Evolutionary conservation across 2,888 invertebrate species (phyloP), one percentile per base, ranked within the genome.

Genomic region (Protophormia terraenovae): DNA sequence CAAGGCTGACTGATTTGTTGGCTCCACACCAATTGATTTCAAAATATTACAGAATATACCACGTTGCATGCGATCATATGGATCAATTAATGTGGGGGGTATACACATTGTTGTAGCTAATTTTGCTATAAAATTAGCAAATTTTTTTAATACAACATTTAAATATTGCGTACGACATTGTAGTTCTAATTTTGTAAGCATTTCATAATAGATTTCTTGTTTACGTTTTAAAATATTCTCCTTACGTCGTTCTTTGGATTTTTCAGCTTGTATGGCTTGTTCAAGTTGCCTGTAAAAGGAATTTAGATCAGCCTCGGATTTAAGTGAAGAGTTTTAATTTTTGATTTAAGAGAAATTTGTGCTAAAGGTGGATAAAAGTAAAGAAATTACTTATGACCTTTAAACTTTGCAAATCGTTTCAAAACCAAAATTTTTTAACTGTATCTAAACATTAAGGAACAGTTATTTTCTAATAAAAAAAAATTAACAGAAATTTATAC

Each of bases 31-130:
- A 32, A 91, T 90, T n/a, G 90, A 89, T 67, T 89, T 78, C 32
- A 91, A 66, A 1, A 91, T 91, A 67, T 91, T 91, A 35, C 90
- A 91, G 67, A 91, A 91, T 58, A 91, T 89, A 38, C 89, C 90
- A 22, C 91, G 90, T 83, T 91, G 91, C 91, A 91, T 91, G 19
- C 91, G 89, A 1, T 89, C 89, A 85, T 91, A 91, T 0, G 91
- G 90, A 80, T 91, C 90, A 22, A 89, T 88, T 55, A 91, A 86
- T 55, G 88, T 89, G 6, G 89, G 88, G 2, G 91, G 91, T 22
- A 90, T 89, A 0, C 87, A 88, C 90, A 91, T 90, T 22, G 90
- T 90, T 12, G 90, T 91, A 1, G 91, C 91, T 84, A 91, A 45
- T 62, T 90, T 90, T 0, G 91, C 89, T 24, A 91, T 89, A 50